Conservation (phyloP, 2,797 vertebrate genomes). For the Propithecus deckenii region DNA sequence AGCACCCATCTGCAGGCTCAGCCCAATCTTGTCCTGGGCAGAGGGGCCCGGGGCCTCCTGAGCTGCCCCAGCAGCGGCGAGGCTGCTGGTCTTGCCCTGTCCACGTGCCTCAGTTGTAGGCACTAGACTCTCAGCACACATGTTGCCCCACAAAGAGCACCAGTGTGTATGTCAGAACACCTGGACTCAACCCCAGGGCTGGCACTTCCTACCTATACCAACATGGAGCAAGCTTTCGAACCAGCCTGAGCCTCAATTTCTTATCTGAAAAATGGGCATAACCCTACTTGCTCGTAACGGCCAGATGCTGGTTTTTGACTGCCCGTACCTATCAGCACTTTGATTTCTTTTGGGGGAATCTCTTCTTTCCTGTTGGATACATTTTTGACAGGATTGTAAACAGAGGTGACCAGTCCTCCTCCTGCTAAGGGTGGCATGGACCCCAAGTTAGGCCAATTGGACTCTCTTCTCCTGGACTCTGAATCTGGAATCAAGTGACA, state of each 20-base stretch:
- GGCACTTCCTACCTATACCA: background rate
- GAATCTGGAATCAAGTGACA: background rate
- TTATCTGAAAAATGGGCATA: background rate
- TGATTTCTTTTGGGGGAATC: background rate
- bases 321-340: background rate
- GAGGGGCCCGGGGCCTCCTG: background rate
- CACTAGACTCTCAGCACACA: background rate
- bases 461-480: background rate
- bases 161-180: background rate
- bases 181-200: background rate
- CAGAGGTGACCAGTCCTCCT: background rate
- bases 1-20: background rate
- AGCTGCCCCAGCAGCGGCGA: background rate
- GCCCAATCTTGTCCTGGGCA: background rate
- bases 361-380: background rate
- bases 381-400: background rate
- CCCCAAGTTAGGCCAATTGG: background rate
- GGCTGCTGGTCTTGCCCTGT: background rate
- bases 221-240: background rate
- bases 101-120: background rate
- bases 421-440: background rate
- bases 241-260: background rate
- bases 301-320: background rate
- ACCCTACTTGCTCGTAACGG: background rate
- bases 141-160: background rate